Conservation (phyloP, 2,797 vertebrate species). For the Pipistrellus kuhlii region DNA sequence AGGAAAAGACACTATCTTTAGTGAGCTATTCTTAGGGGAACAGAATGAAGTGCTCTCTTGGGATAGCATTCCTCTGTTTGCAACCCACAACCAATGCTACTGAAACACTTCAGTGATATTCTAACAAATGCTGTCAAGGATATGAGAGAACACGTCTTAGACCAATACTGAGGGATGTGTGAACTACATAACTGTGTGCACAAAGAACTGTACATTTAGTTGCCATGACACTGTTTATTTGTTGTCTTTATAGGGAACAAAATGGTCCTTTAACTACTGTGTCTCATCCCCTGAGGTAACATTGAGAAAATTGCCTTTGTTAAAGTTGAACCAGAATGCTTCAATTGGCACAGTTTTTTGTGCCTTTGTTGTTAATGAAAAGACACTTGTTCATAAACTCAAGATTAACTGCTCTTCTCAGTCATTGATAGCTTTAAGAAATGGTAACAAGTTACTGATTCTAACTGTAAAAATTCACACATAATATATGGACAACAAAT, state of each 20-base stretch:
- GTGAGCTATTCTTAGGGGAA: neutral
- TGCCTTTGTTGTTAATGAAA: slow-evolving; percentile 21
- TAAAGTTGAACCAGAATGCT: slow-evolving; percentile 40
- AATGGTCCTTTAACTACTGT: slow-evolving; percentile 45
- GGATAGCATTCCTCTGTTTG: slow-evolving; percentile 2
- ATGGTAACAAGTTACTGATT: slow-evolving; percentile 24
- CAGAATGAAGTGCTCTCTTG: neutral
- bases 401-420: neutral
- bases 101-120: slow-evolving; percentile 21
- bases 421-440: neutral
- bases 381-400: neutral
- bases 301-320: slow-evolving; percentile 37
- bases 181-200: neutral
- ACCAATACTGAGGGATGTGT: neutral
- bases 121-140: slow-evolving; percentile 24
- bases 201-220: slow-evolving; percentile 40
- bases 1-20: neutral
- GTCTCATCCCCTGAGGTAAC: slow-evolving; percentile 30
- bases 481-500: neutral
- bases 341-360: neutral
- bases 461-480: slow-evolving; percentile 19
- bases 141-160: neutral
- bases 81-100: neutral
- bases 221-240: slow-evolving; percentile 39
- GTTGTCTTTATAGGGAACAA: slow-evolving; percentile 51